These are phyloP conservation scores for Chionodraco myersi DNA, from an alignment of 2,113 vertebrate species.

Conservation along the genomic window DNA sequence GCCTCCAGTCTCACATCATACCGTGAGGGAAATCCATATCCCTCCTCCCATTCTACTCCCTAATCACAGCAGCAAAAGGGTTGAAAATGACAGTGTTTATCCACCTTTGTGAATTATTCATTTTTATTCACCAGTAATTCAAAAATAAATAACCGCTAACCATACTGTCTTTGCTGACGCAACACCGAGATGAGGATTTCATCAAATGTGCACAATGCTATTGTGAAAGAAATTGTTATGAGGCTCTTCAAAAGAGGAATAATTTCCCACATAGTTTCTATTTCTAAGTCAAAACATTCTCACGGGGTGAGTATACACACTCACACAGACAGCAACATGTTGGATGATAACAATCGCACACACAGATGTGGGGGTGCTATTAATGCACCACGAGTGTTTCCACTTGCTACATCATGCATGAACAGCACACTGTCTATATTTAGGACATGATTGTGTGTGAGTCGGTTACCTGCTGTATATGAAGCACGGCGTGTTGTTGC, in stretches of 20 bases:
- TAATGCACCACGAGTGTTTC: constrained; percentile 18
- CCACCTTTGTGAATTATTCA: constrained; percentile 54
- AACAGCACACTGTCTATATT: not conserved
- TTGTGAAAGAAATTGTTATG: constrained; percentile 73
- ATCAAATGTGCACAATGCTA: constrained; percentile 69
- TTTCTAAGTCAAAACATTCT: constrained; percentile 78
- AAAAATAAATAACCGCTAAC: constrained; percentile 69
- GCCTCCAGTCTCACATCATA: constrained; percentile 27
- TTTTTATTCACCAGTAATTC: constrained; percentile 60
- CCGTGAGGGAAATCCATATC: constrained; percentile 12
- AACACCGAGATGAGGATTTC: constrained; percentile 75
- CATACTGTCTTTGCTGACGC: constrained; percentile 74
- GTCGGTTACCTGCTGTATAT: constrained; percentile 91
- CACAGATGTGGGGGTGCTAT: constrained; percentile 19
- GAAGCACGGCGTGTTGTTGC: constrained; percentile 88
- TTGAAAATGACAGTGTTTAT: constrained; percentile 45
- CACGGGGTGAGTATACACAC: constrained; percentile 51
- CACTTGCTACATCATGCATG: constrained; percentile 19
- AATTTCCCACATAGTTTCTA: constrained; percentile 75
- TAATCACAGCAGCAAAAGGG: constrained; percentile 40
- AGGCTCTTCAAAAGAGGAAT: constrained; percentile 76
- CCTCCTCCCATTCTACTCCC: constrained; percentile 23
- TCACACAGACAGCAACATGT: constrained; percentile 31
- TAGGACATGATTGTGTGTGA: not conserved
- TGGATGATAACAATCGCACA: constrained; percentile 40